Evolutionary conservation across 2,113 vertebrate species (phyloP).

Genomic region (Erythrocercus mccallii): DNA sequence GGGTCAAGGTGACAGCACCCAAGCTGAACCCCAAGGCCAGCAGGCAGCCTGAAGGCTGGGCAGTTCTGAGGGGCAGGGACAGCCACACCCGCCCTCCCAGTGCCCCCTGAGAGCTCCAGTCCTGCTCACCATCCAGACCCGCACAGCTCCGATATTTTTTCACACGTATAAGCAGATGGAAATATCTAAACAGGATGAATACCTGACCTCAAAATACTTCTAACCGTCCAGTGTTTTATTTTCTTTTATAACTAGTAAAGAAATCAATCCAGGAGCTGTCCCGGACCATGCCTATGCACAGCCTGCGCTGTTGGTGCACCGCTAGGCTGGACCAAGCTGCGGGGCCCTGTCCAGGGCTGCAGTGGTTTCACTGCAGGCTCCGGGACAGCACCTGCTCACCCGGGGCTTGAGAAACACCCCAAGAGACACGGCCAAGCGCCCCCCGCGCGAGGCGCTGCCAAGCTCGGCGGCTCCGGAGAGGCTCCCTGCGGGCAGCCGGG

Average conservation of each 20-base stretch:
- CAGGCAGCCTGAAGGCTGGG: neutral
- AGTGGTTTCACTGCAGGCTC: rapidly evolving
- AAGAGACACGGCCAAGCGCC: rapidly evolving
- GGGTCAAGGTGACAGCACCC: neutral
- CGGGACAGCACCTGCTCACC: rapidly evolving
- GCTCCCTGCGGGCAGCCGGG: neutral
- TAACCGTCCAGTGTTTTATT: neutral
- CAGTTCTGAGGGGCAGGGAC: neutral
- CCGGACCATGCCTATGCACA: neutral
- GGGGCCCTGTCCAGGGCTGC: neutral
- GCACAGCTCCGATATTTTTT: rapidly evolving
- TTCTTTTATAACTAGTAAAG: neutral
- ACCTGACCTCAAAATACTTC: neutral
- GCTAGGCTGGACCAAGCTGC: neutral
- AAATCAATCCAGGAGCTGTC: neutral
- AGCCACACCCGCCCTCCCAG: too few relatives aligned
- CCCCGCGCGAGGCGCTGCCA: neutral
- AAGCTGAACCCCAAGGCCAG: neutral
- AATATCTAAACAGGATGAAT: neutral
- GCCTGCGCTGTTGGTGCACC: neutral
- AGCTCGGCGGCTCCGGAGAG: too few relatives aligned
- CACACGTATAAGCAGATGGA: rapidly evolving
- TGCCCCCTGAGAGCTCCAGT: neutral
- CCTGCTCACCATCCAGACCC: neutral
- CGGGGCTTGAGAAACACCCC: neutral